Base-by-base conservation (phyloP, 92 coral and sea anemone genomes). In the Zoanthus sansibaricus region DNA sequence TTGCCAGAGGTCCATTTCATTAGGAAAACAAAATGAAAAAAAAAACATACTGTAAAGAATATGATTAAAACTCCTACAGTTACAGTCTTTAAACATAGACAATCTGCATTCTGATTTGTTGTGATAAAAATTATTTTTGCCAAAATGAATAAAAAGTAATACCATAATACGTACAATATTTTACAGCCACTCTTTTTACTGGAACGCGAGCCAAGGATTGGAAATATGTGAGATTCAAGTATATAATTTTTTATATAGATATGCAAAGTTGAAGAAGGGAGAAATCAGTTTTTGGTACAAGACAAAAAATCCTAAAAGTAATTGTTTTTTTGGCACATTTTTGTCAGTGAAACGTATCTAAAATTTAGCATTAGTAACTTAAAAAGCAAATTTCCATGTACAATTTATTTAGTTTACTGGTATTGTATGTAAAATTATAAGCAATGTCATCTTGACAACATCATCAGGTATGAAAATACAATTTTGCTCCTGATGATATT, bases 51-150 rank as follows among this genome's bases (percentile, higher is more conserved):
- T 7, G 64, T 11, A 49, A 49, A 1, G 12, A 2, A 49, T 10
- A 48, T 59, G 21, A 42, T 79, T 76, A n/a, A 11, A 56, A 20
- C 74, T 79, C 58, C 84, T 1, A 32, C 14, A 79, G 84, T 66
- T 66, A 1, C 84, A 51, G 4, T 79, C 84, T 79, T 67, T 79
- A 31, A 79, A 79, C 15, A 45, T 79, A 13, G 3, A 14, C 75
- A 74, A 80, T 80, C 75, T 80, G 85, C 51, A 21, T 11, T 1
- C n/a, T 13, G 75, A 78, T 80, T 66, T 80, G 17, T 70, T 51
- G 16, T 66, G 62, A 64, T 80, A 64, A 30, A 47, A 80, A 6
- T 66, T 52, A 37, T 61, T 78, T 78, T 56, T 59, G 20, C 59
- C 51, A 56, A 59, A 37, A 64, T 17, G 1, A 1, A 20, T 42